Percentiles rank a stretch among this genome's conserved stretches.
phyloP scores from a whole-genome alignment of 2,797 vertebrate genomes.

The Falco peregrinus region DNA sequence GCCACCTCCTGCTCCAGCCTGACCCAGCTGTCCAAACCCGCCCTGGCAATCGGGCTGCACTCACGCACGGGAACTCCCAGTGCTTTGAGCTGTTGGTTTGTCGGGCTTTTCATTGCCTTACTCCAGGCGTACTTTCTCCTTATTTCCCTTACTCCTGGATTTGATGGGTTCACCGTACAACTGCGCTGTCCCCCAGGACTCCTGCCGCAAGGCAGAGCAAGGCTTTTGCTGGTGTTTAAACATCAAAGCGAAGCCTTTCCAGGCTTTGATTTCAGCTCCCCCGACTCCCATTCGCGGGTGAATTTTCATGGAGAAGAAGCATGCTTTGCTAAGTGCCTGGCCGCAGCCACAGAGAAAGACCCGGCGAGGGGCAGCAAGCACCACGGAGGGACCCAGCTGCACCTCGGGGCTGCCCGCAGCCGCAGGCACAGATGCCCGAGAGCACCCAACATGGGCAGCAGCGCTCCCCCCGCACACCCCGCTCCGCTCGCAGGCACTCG shows the following conservation, averaged over 20 bases:
- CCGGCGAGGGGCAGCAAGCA: neutral
- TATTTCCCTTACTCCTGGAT: neutral
- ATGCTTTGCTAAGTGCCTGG: fast-evolving
- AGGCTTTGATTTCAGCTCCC: neutral
- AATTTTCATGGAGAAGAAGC: neutral
- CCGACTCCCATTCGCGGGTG: neutral
- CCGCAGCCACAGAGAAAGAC: neutral
- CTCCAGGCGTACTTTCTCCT: neutral
- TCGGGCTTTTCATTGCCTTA: neutral
- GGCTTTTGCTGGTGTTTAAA: neutral
- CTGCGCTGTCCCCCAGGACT: neutral
- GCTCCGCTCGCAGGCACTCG: neutral
- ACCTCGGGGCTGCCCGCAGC: neutral
- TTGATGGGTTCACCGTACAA: neutral
- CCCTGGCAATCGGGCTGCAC: fast-evolving
- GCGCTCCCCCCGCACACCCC: neutral
- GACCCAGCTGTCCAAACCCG: neutral
- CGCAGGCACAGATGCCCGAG: fast-evolving
- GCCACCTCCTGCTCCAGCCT: neutral
- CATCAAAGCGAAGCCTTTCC: neutral
- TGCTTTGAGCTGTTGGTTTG: neutral
- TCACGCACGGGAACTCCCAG: neutral
- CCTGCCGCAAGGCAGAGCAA: neutral
- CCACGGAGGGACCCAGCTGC: neutral
- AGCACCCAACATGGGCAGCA: neutral